Percentiles rank a stretch among this genome's conserved stretches.
Evolutionary conservation across 2,797 vertebrate genomes (phyloP).

Genomic region (Diplodus sargus): DNA sequence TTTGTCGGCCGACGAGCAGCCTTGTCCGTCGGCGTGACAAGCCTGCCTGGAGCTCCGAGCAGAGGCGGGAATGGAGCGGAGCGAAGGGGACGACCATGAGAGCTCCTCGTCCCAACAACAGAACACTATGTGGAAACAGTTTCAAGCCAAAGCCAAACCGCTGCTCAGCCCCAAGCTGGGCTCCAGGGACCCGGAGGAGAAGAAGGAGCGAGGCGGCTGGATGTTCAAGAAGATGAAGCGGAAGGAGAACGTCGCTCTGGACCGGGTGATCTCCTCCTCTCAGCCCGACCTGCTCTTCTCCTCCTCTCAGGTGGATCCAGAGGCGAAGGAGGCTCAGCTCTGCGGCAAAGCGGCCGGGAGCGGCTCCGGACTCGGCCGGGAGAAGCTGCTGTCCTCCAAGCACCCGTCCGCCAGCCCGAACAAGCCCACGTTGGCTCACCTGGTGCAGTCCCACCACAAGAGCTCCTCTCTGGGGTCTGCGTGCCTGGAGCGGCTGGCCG

Average conservation of each 20-base stretch:
- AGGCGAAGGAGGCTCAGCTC: slow-evolving; percentile 48
- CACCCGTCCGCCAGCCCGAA: slow-evolving; percentile 18
- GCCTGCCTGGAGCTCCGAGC: neutral
- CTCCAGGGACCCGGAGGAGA: slow-evolving; percentile 78
- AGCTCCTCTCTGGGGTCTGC: slow-evolving; percentile 88
- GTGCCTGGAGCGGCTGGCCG: slow-evolving; percentile 82
- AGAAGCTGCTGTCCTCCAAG: slow-evolving; percentile 23
- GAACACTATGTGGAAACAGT: slow-evolving; percentile 87
- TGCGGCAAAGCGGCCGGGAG: slow-evolving; percentile 58
- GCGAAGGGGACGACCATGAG: slow-evolving; percentile 42
- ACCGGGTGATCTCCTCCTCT: slow-evolving; percentile 90
- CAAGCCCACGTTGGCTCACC: slow-evolving; percentile 72
- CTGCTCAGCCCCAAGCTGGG: slow-evolving; percentile 82
- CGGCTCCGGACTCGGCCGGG: slow-evolving; percentile 12
- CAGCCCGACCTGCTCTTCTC: slow-evolving; percentile 91
- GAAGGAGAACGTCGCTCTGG: slow-evolving; percentile 79
- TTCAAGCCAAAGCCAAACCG: slow-evolving; percentile 86
- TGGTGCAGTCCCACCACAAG: slow-evolving; percentile 89
- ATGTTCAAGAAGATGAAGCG: slow-evolving; percentile 84
- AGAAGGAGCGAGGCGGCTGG: slow-evolving; percentile 80
- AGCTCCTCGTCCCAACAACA: slow-evolving; percentile 78
- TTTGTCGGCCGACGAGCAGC: neutral
- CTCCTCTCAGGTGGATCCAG: slow-evolving; percentile 73
- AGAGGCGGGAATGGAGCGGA: slow-evolving; percentile 60
- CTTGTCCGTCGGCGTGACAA: neutral